phyloP scores from a whole-genome alignment of 1,140 invertebrate species.

The Zaprionus lachaisei region DNA sequence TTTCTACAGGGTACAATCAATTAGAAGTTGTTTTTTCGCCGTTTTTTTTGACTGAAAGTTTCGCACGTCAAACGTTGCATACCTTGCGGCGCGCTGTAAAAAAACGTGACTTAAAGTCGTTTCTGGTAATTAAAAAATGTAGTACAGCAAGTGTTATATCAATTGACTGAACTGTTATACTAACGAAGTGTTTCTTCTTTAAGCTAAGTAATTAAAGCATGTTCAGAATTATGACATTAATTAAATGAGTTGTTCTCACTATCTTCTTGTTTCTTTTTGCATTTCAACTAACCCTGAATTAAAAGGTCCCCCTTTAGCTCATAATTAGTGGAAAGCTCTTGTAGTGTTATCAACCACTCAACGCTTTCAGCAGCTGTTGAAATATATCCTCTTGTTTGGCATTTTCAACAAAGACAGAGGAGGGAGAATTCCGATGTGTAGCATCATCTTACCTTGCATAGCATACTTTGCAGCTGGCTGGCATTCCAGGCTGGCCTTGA shows the following conservation, averaged over 20 bases:
- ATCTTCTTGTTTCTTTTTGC: too few species aligned
- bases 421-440: background rate
- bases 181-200: background rate
- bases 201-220: background rate
- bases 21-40: constrained; percentile 53
- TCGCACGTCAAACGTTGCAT: constrained; percentile 41
- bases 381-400: background rate
- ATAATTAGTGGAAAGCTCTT: background rate
- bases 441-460: constrained; percentile 10
- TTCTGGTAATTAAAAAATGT: background rate
- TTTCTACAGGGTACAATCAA: constrained; percentile 53
- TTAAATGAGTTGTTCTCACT: too few species aligned
- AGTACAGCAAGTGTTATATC: background rate
- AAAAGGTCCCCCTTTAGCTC: background rate
- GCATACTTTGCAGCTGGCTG: constrained; percentile 34
- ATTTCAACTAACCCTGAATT: background rate
- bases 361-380: background rate
- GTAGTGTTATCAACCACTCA: background rate
- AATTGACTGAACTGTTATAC: background rate
- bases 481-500: constrained; percentile 33
- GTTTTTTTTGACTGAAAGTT: background rate
- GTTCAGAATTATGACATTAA: background rate
- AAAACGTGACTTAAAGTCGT: constrained; percentile 20
- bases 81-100: constrained; percentile 14
- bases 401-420: background rate